phyloP scores from a whole-genome alignment of 1,140 invertebrate species.

The Drosophila nannoptera region DNA sequence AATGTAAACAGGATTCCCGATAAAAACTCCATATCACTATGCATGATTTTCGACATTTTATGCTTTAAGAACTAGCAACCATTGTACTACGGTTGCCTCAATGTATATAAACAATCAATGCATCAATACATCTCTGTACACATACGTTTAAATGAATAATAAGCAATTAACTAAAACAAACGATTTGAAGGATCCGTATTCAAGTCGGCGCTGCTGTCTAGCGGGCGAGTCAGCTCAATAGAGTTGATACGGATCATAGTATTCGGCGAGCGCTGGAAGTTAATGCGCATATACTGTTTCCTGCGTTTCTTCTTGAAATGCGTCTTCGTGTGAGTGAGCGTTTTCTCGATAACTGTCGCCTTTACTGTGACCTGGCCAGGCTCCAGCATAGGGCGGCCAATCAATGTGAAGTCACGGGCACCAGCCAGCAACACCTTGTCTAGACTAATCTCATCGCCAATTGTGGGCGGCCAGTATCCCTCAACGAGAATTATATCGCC shows the following conservation, averaged over 20 bases:
- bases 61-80: background rate
- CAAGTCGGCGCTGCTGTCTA: constrained; percentile 34
- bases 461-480: constrained; percentile 89
- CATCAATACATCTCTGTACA: background rate
- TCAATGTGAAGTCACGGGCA: constrained; percentile 90
- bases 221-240: constrained; percentile 80
- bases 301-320: constrained; percentile 87
- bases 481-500: constrained; percentile 92
- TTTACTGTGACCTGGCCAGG: constrained; percentile 87
- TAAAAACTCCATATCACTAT: no score
- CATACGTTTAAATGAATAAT: constrained; percentile 28
- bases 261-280: constrained; percentile 85
- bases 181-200: constrained; percentile 44
- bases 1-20: no score
- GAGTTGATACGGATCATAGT: constrained; percentile 88
- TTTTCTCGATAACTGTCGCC: constrained; percentile 94
- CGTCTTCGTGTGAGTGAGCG: constrained; percentile 89
- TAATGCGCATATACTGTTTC: constrained; percentile 88
- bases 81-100: no score
- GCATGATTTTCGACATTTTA: background rate
- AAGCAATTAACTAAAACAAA: constrained; percentile 51
- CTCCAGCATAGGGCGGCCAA: constrained; percentile 90
- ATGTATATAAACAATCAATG: background rate
- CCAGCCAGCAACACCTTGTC: constrained; percentile 93
- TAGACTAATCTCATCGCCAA: constrained; percentile 89